Conservation (phyloP, 37 sponge, comb jelly and placozoan genomes). For the Geodia barretti region DNA sequence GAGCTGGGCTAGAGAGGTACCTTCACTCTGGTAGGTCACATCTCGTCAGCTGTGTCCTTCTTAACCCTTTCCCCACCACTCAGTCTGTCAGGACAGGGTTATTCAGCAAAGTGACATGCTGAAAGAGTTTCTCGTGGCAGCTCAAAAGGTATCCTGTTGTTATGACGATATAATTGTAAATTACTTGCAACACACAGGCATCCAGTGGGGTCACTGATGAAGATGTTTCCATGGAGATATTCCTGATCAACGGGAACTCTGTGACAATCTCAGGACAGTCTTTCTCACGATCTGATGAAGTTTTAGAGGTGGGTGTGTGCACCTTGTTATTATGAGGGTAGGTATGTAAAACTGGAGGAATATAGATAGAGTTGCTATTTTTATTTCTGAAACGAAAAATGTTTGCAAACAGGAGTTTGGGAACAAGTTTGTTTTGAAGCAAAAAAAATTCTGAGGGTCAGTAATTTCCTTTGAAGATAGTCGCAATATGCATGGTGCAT, state of each 20-base stretch:
- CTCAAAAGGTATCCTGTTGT: slow-evolving; percentile 30
- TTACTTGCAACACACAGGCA: slow-evolving; percentile 5
- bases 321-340: background rate
- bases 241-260: slow-evolving; percentile 54
- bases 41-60: background rate
- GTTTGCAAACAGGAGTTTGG: too few species aligned
- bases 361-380: too few species aligned
- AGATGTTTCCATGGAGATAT: slow-evolving; percentile 31
- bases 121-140: slow-evolving; percentile 62
- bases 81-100: slow-evolving; percentile 41
- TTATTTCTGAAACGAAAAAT: too few species aligned
- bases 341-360: too few species aligned
- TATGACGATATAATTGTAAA: background rate
- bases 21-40: slow-evolving; percentile 30
- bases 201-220: slow-evolving; percentile 27
- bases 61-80: background rate
- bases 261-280: slow-evolving; percentile 7
- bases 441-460: too few species aligned
- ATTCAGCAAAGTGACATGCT: slow-evolving; percentile 40
- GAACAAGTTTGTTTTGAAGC: too few species aligned
- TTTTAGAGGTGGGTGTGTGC: slow-evolving; percentile 36
- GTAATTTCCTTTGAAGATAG: too few species aligned
- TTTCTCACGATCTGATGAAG: slow-evolving; percentile 30
- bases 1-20: slow-evolving; percentile 34
- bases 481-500: too few species aligned